A percentile compares a stretch with the other conserved stretches of the same genome.
phyloP scores from a whole-genome alignment of 2,888 invertebrate species.

The Venustoraphidia nigricollis region DNA sequence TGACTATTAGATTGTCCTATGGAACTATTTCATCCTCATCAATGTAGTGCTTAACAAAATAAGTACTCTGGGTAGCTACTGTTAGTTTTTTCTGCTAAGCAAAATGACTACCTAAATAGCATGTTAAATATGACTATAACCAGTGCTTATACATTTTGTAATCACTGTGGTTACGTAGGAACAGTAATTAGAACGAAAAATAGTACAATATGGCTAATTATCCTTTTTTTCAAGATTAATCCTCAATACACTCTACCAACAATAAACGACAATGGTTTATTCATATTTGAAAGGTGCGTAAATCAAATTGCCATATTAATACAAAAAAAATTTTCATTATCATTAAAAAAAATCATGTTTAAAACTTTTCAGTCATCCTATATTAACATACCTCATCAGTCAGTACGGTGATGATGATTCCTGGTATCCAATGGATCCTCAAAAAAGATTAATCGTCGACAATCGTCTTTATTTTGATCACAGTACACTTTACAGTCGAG shows the following conservation, averaged over 20 bases:
- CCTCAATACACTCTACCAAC: slow-evolving; percentile 59
- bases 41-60: too few species aligned
- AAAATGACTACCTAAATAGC: too few species aligned
- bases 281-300: slow-evolving; percentile 50
- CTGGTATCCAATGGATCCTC: slow-evolving; percentile 46
- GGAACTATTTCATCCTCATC: too few species aligned
- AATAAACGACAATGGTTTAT: slow-evolving; percentile 53
- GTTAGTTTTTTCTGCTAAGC: too few species aligned
- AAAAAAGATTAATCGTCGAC: slow-evolving; percentile 43
- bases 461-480: slow-evolving; percentile 45
- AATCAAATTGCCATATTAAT: not conserved
- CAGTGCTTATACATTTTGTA: too few species aligned
- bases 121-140: too few species aligned
- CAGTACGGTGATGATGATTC: slow-evolving; percentile 48
- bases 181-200: too few species aligned
- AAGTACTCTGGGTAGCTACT: too few species aligned
- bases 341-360: not conserved
- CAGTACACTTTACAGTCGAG: slow-evolving; percentile 36
- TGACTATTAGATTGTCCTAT: too few species aligned
- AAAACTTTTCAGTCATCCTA: slow-evolving; percentile 40
- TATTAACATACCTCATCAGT: slow-evolving; percentile 46
- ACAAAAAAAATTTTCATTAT: not conserved
- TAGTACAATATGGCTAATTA: too few species aligned
- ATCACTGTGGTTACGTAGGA: too few species aligned
- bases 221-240: slow-evolving; percentile 38